phyloP scores from a whole-genome alignment of 1,140 invertebrate genomes.

The Harpegnathos saltator region DNA sequence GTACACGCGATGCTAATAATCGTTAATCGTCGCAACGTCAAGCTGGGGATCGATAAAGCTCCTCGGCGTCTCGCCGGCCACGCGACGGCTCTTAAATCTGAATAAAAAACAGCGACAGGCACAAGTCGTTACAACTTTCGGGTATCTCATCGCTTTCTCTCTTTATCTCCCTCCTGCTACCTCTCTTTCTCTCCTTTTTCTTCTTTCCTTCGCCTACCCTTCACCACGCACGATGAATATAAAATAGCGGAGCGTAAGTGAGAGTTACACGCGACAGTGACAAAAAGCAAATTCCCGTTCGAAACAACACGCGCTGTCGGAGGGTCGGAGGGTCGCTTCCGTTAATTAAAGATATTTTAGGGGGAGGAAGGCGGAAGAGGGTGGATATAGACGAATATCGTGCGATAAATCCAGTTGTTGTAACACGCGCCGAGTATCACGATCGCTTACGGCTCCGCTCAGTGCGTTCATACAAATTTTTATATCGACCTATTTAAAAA shows the following conservation, averaged over 20 bases:
- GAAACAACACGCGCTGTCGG: not conserved
- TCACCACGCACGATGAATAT: not conserved
- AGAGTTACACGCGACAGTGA: constrained; percentile 27
- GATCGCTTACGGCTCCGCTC: not conserved
- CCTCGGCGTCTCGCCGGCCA: not conserved
- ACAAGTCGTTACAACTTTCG: not conserved
- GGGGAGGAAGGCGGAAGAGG: too few species aligned
- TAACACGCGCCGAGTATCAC: not conserved
- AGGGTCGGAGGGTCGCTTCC: not conserved
- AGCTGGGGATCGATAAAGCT: constrained; percentile 5
- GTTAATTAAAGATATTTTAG: constrained; percentile 29
- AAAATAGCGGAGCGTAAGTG: constrained; percentile 12
- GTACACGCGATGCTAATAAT: constrained; percentile 3
- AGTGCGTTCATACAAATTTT: constrained; percentile 6
- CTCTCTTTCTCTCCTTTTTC: not conserved
- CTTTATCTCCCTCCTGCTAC: too few species aligned
- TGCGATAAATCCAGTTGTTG: constrained; percentile 23
- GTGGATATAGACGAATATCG: too few species aligned
- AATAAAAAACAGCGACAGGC: not conserved
- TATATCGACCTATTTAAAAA: not conserved
- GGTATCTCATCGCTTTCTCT: not conserved
- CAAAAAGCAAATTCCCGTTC: constrained; percentile 15
- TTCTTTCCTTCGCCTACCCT: too few species aligned
- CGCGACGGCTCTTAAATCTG: not conserved
- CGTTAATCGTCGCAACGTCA: not conserved